Conservation (phyloP, 2,113 vertebrate genomes). For the Nothoprocta pentlandii region DNA sequence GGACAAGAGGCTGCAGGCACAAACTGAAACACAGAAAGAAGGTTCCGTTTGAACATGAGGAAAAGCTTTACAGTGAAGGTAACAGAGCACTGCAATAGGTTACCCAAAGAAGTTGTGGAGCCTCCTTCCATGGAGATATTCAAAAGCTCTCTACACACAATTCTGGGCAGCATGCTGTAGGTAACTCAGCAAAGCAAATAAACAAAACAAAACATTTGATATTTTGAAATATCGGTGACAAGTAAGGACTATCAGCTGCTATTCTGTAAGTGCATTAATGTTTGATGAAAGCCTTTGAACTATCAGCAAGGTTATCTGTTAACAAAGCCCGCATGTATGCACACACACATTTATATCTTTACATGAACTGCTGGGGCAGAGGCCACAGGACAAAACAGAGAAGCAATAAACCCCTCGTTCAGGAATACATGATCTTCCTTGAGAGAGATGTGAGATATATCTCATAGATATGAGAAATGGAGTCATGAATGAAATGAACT, state of each 20-base stretch:
- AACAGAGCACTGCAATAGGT: too few species aligned
- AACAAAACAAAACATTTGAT: neutral
- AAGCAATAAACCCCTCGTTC: neutral
- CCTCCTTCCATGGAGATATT: too few species aligned
- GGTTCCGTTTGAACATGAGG: too few species aligned
- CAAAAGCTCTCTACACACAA: too few species aligned
- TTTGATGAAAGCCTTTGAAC: neutral
- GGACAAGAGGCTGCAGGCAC: too few species aligned
- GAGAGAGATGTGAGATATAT: too few species aligned
- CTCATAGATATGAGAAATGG: neutral
- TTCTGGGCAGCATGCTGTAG: too few species aligned
- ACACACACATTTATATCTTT: neutral
- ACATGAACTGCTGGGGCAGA: rapidly evolving
- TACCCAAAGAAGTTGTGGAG: too few species aligned
- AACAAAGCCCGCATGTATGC: neutral
- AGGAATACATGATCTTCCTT: neutral
- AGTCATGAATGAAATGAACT: neutral
- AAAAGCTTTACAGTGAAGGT: too few species aligned
- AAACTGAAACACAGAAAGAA: too few species aligned
- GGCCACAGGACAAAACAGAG: neutral
- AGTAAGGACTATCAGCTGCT: neutral
- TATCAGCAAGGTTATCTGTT: neutral
- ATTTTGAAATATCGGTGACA: neutral
- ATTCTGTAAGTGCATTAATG: neutral
- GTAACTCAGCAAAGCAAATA: neutral